Evolutionary conservation across 2,888 invertebrate genomes (phyloP), one percentile per base, ranked within the genome.

Genomic region (Melanargia galathea): DNA sequence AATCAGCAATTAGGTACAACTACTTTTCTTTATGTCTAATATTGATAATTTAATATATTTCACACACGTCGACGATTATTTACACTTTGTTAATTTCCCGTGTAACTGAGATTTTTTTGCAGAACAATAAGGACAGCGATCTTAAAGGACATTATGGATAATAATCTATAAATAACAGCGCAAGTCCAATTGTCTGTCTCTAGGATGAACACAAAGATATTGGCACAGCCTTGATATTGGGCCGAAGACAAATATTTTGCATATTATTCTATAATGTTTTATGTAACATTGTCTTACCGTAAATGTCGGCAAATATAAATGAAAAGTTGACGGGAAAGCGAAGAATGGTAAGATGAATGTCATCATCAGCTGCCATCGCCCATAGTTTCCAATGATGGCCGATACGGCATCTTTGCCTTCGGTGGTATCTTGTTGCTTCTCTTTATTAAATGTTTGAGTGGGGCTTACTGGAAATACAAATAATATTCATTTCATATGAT

Each of bases 271-370:
- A n/a, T n/a, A n/a, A n/a, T n/a, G n/a, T n/a, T n/a, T n/a, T 20
- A 43, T 18, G 1, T 43, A 8, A 10, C 8, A 24, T 30, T 30
- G 11, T 55, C 90, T 90, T 72, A 93, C 93, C 80, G 94, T 95
- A 82, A 96, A 96, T 0, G 95, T 94, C 38, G 95, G 94, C 57
- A 94, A 93, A 81, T 94, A 95, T 76, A 96, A 95, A 83, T 96
- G 96, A 90, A 95, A 96, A 45, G 96, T 96, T 84, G 95, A 95
- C 1, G 96, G 95, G 73, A 96, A 93, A 76, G 95, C 95, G 87
- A 95, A 94, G 52, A 96, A 87, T 1, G 96, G 94, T 68, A 96
- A 84, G 46, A 96, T 86, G 76, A 95, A 94, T 2, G 95, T 95
- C 86, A 95, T 93, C 67, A 94, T 81, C 65, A 95, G 87, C 84